Evolutionary conservation across 2,888 invertebrate species (phyloP).

Genomic region (Cloeon dipterum): DNA sequence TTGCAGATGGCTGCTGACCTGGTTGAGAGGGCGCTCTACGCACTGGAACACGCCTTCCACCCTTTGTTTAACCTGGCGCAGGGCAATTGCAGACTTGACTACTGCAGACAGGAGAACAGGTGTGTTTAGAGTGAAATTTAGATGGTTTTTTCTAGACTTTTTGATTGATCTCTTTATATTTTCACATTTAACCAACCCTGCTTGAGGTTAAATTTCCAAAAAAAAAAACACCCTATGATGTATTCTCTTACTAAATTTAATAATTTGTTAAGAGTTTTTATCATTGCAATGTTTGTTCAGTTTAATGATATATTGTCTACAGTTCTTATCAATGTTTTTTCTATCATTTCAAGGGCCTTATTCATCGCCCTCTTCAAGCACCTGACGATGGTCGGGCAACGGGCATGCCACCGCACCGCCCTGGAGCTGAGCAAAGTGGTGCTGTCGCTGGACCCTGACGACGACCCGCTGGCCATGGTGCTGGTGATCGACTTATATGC

Average conservation of each 20-base stretch:
- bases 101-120: slow-evolving; percentile 60
- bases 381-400: slow-evolving; percentile 47
- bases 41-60: slow-evolving; percentile 56
- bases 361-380: slow-evolving; percentile 65
- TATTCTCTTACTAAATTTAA: neutral
- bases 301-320: neutral
- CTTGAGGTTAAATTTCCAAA: neutral
- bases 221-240: neutral
- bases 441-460: slow-evolving; percentile 48
- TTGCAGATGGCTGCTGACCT: slow-evolving; percentile 53
- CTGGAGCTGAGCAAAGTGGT: slow-evolving; percentile 66
- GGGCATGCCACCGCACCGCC: slow-evolving; percentile 69
- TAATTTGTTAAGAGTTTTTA: neutral
- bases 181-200: neutral
- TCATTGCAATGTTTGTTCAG: neutral
- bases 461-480: slow-evolving; percentile 52
- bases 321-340: neutral
- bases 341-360: slow-evolving; percentile 30
- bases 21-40: slow-evolving; percentile 53
- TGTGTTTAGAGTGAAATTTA: slow-evolving; percentile 12
- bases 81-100: slow-evolving; percentile 52
- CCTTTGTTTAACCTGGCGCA: slow-evolving; percentile 52
- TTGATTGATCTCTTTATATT: neutral
- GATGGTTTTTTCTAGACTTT: neutral
- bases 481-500: slow-evolving; percentile 67